Evolutionary conservation across 64 coral and sea anemone genomes (phyloP).

Genomic region (Montipora cactus): DNA sequence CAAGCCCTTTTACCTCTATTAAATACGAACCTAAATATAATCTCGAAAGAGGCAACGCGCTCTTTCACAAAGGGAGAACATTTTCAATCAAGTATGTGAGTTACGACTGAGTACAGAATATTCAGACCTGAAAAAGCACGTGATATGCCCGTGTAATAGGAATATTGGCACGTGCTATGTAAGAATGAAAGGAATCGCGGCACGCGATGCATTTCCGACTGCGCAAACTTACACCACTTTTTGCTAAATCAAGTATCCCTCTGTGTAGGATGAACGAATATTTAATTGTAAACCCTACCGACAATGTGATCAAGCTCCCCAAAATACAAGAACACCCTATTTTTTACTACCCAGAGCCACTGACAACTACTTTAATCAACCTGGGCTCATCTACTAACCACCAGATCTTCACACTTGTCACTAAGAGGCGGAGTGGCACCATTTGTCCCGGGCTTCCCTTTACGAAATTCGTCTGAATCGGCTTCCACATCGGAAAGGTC

Average conservation of each 20-base stretch:
- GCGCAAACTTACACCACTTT: too few species aligned
- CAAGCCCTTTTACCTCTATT: not conserved
- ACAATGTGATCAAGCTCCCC: not conserved
- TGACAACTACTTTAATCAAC: not conserved
- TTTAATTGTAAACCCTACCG: not conserved
- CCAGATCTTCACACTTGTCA: conserved; percentile 76
- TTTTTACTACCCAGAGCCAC: not conserved
- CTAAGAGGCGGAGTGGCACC: conserved; percentile 61
- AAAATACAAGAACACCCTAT: not conserved
- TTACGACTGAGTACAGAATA: too few species aligned
- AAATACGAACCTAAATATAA: not conserved
- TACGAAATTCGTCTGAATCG: conserved; percentile 67
- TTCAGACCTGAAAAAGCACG: too few species aligned
- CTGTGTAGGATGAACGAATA: not conserved
- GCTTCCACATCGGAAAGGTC: conserved; percentile 93
- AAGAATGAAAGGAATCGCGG: not conserved
- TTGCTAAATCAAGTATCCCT: too few species aligned
- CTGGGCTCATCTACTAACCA: conserved; percentile 68
- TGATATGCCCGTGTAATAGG: not conserved
- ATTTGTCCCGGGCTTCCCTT: not conserved
- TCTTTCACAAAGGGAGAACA: not conserved
- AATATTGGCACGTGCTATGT: not conserved
- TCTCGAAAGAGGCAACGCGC: not conserved
- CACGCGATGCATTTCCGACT: not conserved
- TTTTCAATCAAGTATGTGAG: not conserved